These are phyloP conservation scores for Cyclura pinguis DNA, from an alignment of 2,797 vertebrate species.

Conservation along the genomic window DNA sequence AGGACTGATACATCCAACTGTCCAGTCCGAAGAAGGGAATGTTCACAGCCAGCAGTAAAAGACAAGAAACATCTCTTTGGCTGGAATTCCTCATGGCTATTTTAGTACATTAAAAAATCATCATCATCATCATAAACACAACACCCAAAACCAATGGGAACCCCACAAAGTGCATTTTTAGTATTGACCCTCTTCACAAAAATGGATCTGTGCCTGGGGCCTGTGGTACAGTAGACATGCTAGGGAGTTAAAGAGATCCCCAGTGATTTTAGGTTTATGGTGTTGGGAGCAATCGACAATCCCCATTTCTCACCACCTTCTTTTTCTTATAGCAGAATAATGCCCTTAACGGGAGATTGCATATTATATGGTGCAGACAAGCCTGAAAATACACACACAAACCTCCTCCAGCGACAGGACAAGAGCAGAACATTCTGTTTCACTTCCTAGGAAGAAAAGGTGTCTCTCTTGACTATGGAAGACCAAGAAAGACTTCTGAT, in stretches of 20 bases:
- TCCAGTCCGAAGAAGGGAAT: conserved; percentile 37
- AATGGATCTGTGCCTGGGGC: neutral
- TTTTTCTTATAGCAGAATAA: conserved; percentile 5
- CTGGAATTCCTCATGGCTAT: conserved; percentile 47
- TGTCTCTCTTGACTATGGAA: neutral
- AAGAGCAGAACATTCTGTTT: neutral
- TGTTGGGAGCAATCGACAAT: neutral
- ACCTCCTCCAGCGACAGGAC: neutral
- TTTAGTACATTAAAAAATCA: neutral
- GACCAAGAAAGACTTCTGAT: fast-evolving
- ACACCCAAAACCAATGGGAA: neutral
- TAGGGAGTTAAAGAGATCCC: neutral
- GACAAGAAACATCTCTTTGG: conserved; percentile 36
- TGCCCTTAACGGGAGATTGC: neutral
- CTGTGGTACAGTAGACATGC: conserved; percentile 27
- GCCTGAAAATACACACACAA: neutral
- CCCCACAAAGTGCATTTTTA: conserved; percentile 41
- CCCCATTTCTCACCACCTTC: neutral
- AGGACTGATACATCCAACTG: neutral
- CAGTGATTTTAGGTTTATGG: neutral
- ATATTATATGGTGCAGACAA: fast-evolving
- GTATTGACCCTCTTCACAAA: conserved; percentile 45
- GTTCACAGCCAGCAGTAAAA: neutral
- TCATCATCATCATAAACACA: neutral
- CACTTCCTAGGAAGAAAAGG: fast-evolving